Base-by-base conservation (phyloP, 37 sponge, comb jelly and placozoan genomes). In the Lycopodina hypogea region DNA sequence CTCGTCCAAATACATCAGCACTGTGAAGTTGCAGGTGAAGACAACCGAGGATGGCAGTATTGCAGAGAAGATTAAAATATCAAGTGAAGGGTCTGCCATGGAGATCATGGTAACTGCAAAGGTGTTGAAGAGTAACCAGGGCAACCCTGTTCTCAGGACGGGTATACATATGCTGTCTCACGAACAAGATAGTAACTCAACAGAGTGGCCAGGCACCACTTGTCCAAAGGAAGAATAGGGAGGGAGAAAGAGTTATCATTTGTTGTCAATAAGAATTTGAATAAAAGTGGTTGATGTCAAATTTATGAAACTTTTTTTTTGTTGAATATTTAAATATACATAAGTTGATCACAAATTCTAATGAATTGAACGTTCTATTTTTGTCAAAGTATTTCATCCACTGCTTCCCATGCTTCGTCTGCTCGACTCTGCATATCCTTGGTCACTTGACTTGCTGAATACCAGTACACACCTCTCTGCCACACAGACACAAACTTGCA, bases 191-290 rank as follows among this genome's bases (percentile, higher is more conserved):
- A 89, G 88, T 18, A 89, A 92, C 15, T 81, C 79, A 36, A n/a
- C n/a, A 41, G 93, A 92, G 42, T 92, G 93, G 93, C 93, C 88
- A 1, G 93, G 93, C 1, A 77, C n/a, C n/a, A n/a, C n/a, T 84
- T 29, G 45, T 68, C 0, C 32, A 66, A 34, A 76, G 53, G 26
- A 17, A 68, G 3, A 57, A 9, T 12, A 56, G 73, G 14, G 74
- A 60, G 23, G 59, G 35, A 12, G 69, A 68, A n/a, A n/a, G n/a
- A n/a, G n/a, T n/a, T n/a, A n/a, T n/a, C n/a, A n/a, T n/a, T n/a
- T n/a, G 12, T 34, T 11, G 42, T 14, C 71, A 69, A 69, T 23
- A 14, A 50, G 1, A 24, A 24, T 21, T 39, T 1, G 18, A n/a
- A n/a, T n/a, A n/a, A n/a, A n/a, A n/a, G n/a, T n/a, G n/a, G n/a